Evolutionary conservation across 2,113 vertebrate genomes (phyloP).

Genomic region (Zosterops japonicus): DNA sequence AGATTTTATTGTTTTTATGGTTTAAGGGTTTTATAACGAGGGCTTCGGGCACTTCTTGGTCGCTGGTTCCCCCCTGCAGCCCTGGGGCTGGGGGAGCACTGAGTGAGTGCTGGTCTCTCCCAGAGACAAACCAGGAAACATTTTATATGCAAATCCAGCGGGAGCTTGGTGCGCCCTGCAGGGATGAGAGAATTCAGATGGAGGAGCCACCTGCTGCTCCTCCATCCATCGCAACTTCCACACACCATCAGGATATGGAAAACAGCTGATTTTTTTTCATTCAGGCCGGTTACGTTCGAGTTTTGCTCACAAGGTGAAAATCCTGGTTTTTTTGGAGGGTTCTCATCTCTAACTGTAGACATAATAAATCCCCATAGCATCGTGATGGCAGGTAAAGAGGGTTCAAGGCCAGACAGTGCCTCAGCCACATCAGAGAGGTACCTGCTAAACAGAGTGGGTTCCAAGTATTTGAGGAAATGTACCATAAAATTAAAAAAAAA

Average conservation of each 20-base stretch:
- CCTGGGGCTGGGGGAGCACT: background rate
- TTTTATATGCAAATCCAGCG: slow-evolving; percentile 67
- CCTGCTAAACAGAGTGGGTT: background rate
- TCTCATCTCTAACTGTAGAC: slow-evolving; percentile 2
- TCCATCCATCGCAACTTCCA: background rate
- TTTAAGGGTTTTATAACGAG: slow-evolving; percentile 60
- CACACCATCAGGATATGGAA: slow-evolving; percentile 3
- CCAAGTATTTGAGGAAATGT: slow-evolving; percentile 16
- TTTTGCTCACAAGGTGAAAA: background rate
- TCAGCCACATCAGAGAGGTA: slow-evolving; percentile 21
- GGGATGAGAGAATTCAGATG: slow-evolving; percentile 27
- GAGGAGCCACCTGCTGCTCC: slow-evolving; percentile 14
- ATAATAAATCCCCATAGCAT: slow-evolving; percentile 50
- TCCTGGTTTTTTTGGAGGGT: slow-evolving; percentile 5
- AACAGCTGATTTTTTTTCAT: slow-evolving; percentile 2
- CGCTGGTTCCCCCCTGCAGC: slow-evolving; percentile 53
- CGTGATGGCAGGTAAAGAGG: slow-evolving; percentile 28
- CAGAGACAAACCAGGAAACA: slow-evolving; percentile 50
- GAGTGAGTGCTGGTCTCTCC: slow-evolving; percentile 49
- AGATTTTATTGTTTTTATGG: slow-evolving; percentile 63
- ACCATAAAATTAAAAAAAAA: background rate
- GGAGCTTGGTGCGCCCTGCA: slow-evolving; percentile 42
- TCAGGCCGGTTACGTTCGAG: background rate
- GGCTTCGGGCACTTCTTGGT: slow-evolving; percentile 41
- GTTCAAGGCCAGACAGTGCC: slow-evolving; percentile 2